A percentile compares a stretch with the other conserved stretches of the same genome.
These are phyloP conservation scores for Euplexia lucipara DNA, from an alignment of 2,888 invertebrate genomes.

Conservation along the genomic window DNA sequence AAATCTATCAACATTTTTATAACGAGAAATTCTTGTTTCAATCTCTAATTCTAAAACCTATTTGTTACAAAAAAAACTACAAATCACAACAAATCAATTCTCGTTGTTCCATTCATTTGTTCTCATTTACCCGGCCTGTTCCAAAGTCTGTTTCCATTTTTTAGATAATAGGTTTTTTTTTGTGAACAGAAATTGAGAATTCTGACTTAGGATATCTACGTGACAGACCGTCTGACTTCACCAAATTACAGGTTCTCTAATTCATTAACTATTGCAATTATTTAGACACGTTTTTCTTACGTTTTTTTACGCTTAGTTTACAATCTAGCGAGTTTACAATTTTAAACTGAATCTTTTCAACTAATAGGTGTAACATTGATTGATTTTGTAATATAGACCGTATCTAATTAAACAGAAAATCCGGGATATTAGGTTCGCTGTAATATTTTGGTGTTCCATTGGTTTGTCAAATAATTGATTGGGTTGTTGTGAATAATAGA, in stretches of 20 bases:
- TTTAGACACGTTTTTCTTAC: slow-evolving; percentile 40
- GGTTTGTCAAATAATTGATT: slow-evolving; percentile 10
- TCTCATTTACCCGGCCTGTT: slow-evolving; percentile 40
- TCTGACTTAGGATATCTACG: slow-evolving; percentile 49
- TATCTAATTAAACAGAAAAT: slow-evolving; percentile 37
- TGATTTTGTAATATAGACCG: slow-evolving; percentile 45
- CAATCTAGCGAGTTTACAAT: slow-evolving; percentile 32
- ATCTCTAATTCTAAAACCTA: not conserved
- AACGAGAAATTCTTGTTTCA: no score
- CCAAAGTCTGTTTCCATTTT: slow-evolving; percentile 24
- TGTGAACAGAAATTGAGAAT: slow-evolving; percentile 52
- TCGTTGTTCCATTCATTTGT: slow-evolving; percentile 50
- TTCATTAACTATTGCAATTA: slow-evolving; percentile 52
- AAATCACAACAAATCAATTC: slow-evolving; percentile 53
- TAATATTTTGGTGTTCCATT: slow-evolving; percentile 9
- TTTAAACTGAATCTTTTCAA: slow-evolving; percentile 45
- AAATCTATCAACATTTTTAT: no score
- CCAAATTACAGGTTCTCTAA: slow-evolving; percentile 56
- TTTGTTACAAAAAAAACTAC: slow-evolving; percentile 31
- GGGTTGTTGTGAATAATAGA: not conserved
- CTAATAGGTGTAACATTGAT: slow-evolving; percentile 52
- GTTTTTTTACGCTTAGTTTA: slow-evolving; percentile 35
- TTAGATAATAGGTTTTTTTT: slow-evolving; percentile 68
- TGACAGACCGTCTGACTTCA: slow-evolving; percentile 48
- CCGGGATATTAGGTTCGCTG: slow-evolving; percentile 8